Evolutionary conservation across 2,797 vertebrate species (phyloP).

Genomic region (Saxicola maurus): DNA sequence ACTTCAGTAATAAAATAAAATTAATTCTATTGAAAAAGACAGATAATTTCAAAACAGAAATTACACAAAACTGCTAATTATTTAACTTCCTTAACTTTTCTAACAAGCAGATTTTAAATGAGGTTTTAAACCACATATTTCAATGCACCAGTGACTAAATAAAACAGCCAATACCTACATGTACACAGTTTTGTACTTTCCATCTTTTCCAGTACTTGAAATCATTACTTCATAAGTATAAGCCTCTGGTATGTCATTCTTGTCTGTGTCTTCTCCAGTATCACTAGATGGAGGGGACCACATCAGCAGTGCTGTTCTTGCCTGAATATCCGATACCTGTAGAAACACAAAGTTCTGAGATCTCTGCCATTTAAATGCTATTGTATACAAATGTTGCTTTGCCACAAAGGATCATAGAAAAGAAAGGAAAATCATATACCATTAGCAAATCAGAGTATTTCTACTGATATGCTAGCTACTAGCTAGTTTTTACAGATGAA

Average conservation of each 20-base stretch:
- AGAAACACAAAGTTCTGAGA: constrained; percentile 29
- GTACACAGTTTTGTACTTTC: constrained; percentile 85
- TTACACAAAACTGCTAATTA: background rate
- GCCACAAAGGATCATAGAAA: background rate
- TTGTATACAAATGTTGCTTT: background rate
- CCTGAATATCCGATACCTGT: constrained; percentile 88
- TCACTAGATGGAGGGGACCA: constrained; percentile 82
- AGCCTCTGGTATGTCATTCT: constrained; percentile 69
- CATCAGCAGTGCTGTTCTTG: constrained; percentile 77
- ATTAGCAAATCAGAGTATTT: background rate
- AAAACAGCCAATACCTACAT: constrained; percentile 71
- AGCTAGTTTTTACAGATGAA: background rate
- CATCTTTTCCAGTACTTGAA: constrained; percentile 87
- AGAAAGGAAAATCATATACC: background rate
- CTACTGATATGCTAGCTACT: background rate
- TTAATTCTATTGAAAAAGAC: background rate
- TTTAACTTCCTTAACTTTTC: background rate
- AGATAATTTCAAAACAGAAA: background rate
- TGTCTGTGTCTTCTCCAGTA: constrained; percentile 67
- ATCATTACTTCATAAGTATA: constrained; percentile 85
- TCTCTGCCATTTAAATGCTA: background rate
- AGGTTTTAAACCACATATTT: background rate
- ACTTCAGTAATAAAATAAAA: background rate
- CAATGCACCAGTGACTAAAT: background rate
- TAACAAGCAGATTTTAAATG: background rate